phyloP scores from a whole-genome alignment of 2,113 vertebrate species.

The Pseudonaja textilis region DNA sequence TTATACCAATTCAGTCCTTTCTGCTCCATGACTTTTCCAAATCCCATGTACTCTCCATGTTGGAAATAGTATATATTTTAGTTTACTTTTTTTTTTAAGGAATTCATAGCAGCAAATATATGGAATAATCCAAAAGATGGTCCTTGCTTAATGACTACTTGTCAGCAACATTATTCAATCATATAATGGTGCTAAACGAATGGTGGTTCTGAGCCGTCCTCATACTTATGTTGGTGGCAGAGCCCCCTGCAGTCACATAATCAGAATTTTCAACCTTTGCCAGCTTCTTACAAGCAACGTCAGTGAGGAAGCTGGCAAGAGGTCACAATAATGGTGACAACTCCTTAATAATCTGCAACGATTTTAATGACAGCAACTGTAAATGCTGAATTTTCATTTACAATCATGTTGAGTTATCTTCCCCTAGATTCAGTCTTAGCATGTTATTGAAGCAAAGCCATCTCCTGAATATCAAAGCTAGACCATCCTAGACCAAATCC shows the following conservation, averaged over 20 bases:
- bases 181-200: background rate
- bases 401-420: background rate
- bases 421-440: background rate
- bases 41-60: background rate
- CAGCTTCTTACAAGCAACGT: background rate
- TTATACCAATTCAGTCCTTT: background rate
- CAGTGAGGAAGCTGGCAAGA: background rate
- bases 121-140: background rate
- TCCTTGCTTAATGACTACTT: background rate
- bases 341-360: background rate
- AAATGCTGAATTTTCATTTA: background rate
- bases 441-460: background rate
- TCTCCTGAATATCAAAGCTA: background rate
- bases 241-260: background rate
- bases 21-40: background rate
- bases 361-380: background rate
- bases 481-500: background rate
- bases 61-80: background rate
- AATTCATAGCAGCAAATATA: background rate
- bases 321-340: background rate
- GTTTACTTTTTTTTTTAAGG: background rate
- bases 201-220: background rate
- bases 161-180: background rate
- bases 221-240: background rate
- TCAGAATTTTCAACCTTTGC: background rate